phyloP scores from a whole-genome alignment of 2,113 vertebrate genomes.

The Bambusicola thoracicus region DNA sequence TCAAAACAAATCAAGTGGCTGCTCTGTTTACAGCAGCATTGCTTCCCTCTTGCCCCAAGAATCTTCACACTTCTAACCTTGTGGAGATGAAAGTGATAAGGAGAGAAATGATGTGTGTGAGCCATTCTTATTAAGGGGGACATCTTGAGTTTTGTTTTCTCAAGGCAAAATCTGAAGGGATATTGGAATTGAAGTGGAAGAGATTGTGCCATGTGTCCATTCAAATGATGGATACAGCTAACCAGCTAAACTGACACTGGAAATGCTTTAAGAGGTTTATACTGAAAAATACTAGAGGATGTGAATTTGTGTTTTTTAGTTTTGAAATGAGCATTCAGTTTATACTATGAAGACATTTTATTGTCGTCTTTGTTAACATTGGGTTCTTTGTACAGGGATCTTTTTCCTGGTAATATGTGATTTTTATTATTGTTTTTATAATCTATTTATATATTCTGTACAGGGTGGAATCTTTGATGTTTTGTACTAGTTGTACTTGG shows the following conservation, averaged over 20 bases:
- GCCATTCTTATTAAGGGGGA: neutral
- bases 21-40: neutral
- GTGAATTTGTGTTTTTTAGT: neutral
- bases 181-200: neutral
- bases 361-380: slow-evolving; percentile 36
- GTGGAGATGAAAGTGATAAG: neutral
- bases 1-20: neutral
- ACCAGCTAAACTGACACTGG: neutral
- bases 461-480: neutral
- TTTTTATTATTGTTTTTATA: neutral
- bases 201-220: neutral
- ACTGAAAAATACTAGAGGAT: neutral
- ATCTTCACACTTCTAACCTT: neutral
- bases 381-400: neutral
- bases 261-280: neutral
- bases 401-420: slow-evolving; percentile 40
- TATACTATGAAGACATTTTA: neutral
- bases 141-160: neutral
- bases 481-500: slow-evolving; percentile 31
- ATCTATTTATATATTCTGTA: neutral
- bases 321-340: neutral
- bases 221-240: neutral
- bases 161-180: neutral
- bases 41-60: neutral
- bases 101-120: neutral